Evolutionary conservation across 1,140 invertebrate species (phyloP).

Genomic region (Drosophila mauritiana): DNA sequence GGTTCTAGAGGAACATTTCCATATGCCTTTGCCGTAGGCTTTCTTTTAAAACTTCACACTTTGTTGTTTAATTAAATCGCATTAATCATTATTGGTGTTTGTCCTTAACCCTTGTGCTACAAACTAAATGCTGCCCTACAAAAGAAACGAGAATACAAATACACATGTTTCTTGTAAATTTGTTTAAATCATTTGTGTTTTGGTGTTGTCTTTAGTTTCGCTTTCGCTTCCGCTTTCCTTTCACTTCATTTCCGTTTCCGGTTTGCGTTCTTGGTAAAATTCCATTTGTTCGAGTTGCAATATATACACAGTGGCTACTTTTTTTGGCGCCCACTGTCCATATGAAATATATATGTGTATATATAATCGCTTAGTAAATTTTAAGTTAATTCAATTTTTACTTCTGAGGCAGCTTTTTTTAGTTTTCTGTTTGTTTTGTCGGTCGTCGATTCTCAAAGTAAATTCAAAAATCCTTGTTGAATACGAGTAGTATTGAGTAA

Average conservation of each 20-base stretch:
- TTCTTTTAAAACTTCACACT: background rate
- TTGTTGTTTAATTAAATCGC: slow-evolving; percentile 6
- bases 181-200: slow-evolving; percentile 42
- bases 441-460: slow-evolving; percentile 36
- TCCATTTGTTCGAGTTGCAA: slow-evolving; percentile 36
- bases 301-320: slow-evolving; percentile 34
- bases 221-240: background rate
- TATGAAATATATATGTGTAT: slow-evolving; percentile 42
- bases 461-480: slow-evolving; percentile 34
- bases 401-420: slow-evolving; percentile 41
- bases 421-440: slow-evolving; percentile 12
- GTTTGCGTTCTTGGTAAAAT: slow-evolving; percentile 52
- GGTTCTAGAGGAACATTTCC: slow-evolving; percentile 50
- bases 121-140: slow-evolving; percentile 49
- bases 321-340: slow-evolving; percentile 25
- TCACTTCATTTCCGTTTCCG: slow-evolving; percentile 5
- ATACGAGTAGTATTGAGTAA: slow-evolving; percentile 13
- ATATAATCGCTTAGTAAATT: slow-evolving; percentile 44
- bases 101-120: slow-evolving; percentile 60
- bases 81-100: slow-evolving; percentile 33
- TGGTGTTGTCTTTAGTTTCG: slow-evolving; percentile 23
- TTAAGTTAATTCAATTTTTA: slow-evolving; percentile 38
- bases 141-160: slow-evolving; percentile 17
- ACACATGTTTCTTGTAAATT: slow-evolving; percentile 33
- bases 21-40: slow-evolving; percentile 11